A percentile compares a stretch with the other conserved stretches of the same genome.
phyloP scores from a whole-genome alignment of 2,797 vertebrate genomes.

The Ciconia nigra region DNA sequence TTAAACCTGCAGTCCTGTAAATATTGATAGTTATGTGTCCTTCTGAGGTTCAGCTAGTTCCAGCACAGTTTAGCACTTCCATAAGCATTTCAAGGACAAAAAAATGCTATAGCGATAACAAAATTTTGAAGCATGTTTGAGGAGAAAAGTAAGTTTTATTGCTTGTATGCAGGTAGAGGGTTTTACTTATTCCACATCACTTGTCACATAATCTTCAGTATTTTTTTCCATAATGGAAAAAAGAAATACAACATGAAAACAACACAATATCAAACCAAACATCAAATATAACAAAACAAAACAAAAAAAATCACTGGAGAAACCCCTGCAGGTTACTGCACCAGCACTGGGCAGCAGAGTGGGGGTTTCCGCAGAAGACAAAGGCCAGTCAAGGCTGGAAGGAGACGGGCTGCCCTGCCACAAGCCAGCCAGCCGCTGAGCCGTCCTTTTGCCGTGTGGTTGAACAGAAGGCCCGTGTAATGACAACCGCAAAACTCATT shows the following conservation, averaged over 20 bases:
- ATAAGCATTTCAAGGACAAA: background rate
- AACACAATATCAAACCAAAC: background rate
- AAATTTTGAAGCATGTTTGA: background rate
- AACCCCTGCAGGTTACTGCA: background rate
- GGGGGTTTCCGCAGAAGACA: conserved; percentile 42
- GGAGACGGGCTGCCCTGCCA: conserved; percentile 44
- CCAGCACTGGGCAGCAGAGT: background rate
- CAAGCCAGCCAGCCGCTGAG: conserved; percentile 66
- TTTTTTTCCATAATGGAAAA: background rate
- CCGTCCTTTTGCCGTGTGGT: conserved; percentile 44
- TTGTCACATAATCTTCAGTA: background rate
- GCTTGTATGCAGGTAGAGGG: background rate
- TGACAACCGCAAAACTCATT: conserved; percentile 79
- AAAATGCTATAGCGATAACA: background rate
- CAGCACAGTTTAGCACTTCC: background rate
- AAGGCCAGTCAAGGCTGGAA: conserved; percentile 41
- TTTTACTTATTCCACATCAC: background rate
- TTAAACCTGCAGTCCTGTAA: background rate
- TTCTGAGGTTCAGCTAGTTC: background rate
- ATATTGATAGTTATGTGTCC: background rate
- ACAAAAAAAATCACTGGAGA: background rate
- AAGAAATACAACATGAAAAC: background rate
- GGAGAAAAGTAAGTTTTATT: background rate
- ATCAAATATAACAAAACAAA: background rate
- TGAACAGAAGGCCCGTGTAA: conserved; percentile 75